These are phyloP conservation scores for Hippocampus comes DNA, from an alignment of 2,113 vertebrate genomes.

Conservation along the genomic window DNA sequence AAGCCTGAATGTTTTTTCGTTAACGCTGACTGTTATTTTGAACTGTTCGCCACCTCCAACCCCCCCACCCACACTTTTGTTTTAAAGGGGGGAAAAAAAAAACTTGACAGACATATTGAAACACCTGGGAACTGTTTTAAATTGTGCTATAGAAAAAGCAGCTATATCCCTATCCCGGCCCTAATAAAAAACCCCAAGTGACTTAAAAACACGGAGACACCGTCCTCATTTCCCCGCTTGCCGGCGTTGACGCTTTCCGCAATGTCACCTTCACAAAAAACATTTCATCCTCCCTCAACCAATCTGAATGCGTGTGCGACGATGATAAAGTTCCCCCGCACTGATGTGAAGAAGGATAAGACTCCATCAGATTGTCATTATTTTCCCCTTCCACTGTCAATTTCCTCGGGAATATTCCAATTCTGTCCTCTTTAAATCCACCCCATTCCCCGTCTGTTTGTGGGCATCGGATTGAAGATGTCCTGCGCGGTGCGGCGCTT, in stretches of 20 bases:
- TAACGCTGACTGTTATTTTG: too few relatives aligned
- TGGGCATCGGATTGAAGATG: slow-evolving; percentile 60
- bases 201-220: neutral
- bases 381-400: slow-evolving; percentile 45
- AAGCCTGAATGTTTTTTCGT: too few relatives aligned
- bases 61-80: too few relatives aligned
- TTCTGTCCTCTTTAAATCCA: slow-evolving; percentile 26
- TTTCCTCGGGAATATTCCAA: slow-evolving; percentile 38
- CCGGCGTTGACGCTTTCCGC: slow-evolving; percentile 9
- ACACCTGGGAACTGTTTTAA: neutral
- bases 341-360: slow-evolving; percentile 32
- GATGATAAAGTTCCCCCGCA: slow-evolving; percentile 24
- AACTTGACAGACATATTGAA: neutral
- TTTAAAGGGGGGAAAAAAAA: too few relatives aligned
- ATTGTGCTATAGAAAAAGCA: neutral
- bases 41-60: too few relatives aligned
- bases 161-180: neutral
- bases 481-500: slow-evolving; percentile 31
- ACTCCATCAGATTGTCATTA: slow-evolving; percentile 35
- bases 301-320: neutral
- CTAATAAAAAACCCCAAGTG: neutral
- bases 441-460: slow-evolving; percentile 24
- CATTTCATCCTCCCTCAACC: slow-evolving; percentile 15
- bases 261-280: slow-evolving; percentile 16
- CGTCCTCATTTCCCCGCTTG: neutral